These are phyloP conservation scores for Altica lythri DNA, from an alignment of 2,888 invertebrate genomes.

Conservation along the genomic window DNA sequence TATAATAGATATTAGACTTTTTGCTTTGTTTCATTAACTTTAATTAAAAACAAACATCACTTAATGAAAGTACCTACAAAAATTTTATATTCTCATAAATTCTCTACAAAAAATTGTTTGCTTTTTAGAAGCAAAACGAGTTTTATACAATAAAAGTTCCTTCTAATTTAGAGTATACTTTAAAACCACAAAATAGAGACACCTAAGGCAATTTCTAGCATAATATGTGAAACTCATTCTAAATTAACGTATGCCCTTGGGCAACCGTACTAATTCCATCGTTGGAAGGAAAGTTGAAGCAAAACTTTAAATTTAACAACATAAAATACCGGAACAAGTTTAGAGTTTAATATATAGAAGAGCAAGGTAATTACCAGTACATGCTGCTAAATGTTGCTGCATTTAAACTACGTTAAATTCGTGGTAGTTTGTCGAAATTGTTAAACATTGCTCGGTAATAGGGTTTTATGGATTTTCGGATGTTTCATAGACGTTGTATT, in stretches of 20 bases:
- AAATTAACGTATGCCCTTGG: constrained; percentile 17
- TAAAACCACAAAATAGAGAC: constrained; percentile 2
- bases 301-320: constrained; percentile 36
- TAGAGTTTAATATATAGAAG: constrained; percentile 39
- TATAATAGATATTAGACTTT: constrained; percentile 7
- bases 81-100: too few relatives aligned
- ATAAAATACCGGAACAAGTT: constrained; percentile 41
- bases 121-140: too few relatives aligned
- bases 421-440: constrained; percentile 46
- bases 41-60: too few relatives aligned
- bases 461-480: too few relatives aligned
- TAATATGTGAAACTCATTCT: constrained; percentile 17
- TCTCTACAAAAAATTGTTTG: too few relatives aligned
- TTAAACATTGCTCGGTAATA: constrained; percentile 31
- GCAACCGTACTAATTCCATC: constrained; percentile 16
- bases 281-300: constrained; percentile 30
- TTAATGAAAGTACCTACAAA: too few relatives aligned
- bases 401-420: constrained; percentile 47
- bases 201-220: constrained; percentile 8
- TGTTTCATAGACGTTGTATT: too few relatives aligned
- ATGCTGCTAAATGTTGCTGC: constrained; percentile 43
- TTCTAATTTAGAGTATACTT: too few relatives aligned
- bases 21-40: too few relatives aligned
- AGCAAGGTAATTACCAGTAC: constrained; percentile 46
- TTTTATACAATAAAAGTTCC: too few relatives aligned